Evolutionary conservation across 2,888 invertebrate species (phyloP), one percentile per base, ranked within the genome.

Genomic region (Cataglyphis albicans): DNA sequence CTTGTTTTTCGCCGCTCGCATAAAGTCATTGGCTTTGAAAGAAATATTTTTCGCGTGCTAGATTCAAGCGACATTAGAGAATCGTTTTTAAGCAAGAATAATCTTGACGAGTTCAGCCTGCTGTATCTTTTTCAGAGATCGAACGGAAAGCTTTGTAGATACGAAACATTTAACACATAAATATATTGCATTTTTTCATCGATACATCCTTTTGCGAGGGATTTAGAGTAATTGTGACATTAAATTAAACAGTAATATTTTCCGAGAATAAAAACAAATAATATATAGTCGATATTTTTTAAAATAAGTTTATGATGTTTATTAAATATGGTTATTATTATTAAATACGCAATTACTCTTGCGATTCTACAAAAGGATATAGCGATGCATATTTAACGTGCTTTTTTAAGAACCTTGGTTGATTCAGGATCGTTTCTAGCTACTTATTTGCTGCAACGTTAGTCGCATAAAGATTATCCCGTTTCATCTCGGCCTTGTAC

Each of bases 401-500:
- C 72, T 21, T 59, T 78, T 78, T 78, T 32, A 70, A 44, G 78
- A 78, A 78, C 68, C 44, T 21, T 25, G 29, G 41, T 5, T 59
- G 68, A 21, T 18, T 35, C 65, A 44, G 70, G 12, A 32, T 76
- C 38, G 70, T 59, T 72, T 59, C n/a, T 61, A 35, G 59, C 41
- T 32, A 44, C 70, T 80, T 61, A 59, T 59, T 80, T 72, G 72
- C 70, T 59, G 78, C 78, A 64, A 72, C 72, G 72, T 70, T 41
- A 12, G 59, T 72, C 72, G 78, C 78, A 48, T 70, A 61, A 72
- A 72, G 72, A 80, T 80, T 80, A 72, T 35, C 44, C 18, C 18
- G 70, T 80, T 80, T 72, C 59, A 59, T 80, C 78, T 44, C 59
- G 72, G 59, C 48, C 72, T 80, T 55, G 72, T 35, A 72, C 78